These are phyloP conservation scores for Teinopalpus imperialis DNA, from an alignment of 2,888 invertebrate species.

Conservation along the genomic window DNA sequence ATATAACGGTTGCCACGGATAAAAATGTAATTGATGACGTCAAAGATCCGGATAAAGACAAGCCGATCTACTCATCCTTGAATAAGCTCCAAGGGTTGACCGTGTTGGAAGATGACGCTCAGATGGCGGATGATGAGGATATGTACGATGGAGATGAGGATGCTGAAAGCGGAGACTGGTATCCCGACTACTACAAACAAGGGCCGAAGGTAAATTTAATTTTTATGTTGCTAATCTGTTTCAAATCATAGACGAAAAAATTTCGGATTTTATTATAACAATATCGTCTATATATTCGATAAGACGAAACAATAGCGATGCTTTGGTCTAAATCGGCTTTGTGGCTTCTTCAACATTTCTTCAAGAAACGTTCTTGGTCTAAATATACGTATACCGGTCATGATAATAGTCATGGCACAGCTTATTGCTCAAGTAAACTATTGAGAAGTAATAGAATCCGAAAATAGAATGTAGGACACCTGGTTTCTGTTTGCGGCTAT, in stretches of 20 bases:
- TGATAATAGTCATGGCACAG: neutral
- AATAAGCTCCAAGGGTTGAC: conserved; percentile 66
- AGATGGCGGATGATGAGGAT: conserved; percentile 59
- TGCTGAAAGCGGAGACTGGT: conserved; percentile 69
- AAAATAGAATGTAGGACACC: conserved; percentile 23
- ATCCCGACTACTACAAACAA: conserved; percentile 61
- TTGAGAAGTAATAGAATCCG: conserved; percentile 2
- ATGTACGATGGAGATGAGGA: conserved; percentile 52
- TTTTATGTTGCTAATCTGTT: too few species aligned
- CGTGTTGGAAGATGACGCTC: conserved; percentile 61
- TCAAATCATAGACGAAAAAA: too few species aligned
- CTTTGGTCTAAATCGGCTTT: too few species aligned
- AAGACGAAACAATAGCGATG: too few species aligned
- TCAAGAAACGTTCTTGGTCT: too few species aligned
- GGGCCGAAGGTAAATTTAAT: conserved; percentile 48
- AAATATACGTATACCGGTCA: too few species aligned
- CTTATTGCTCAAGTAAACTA: conserved; percentile 1
- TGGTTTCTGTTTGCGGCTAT: conserved; percentile 17
- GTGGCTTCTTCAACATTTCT: too few species aligned
- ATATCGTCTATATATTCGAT: too few species aligned
- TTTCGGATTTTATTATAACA: too few species aligned
- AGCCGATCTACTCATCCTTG: conserved; percentile 45
- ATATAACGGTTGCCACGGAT: conserved; percentile 31
- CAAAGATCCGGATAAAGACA: conserved; percentile 36
- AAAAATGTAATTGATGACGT: conserved; percentile 32